Evolutionary conservation across 2,888 invertebrate species (phyloP).

Genomic region (Uloborus plumipes): DNA sequence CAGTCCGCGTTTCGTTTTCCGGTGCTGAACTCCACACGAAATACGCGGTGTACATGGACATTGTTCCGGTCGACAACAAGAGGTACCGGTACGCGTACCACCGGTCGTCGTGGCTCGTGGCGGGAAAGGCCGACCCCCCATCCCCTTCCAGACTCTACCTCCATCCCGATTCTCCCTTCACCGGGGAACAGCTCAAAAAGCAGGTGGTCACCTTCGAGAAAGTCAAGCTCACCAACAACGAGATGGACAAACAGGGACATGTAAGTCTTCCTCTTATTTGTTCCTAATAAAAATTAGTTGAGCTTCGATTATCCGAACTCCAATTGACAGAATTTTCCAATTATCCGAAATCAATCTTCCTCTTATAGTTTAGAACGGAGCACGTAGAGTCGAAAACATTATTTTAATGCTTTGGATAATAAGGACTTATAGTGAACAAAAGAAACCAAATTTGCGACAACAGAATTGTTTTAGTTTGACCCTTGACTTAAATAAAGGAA

Average conservation of each 20-base stretch:
- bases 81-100: constrained; percentile 75
- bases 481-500: too few relatives aligned
- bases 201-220: constrained; percentile 85
- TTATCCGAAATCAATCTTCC: too few relatives aligned
- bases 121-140: constrained; percentile 75
- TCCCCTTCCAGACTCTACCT: constrained; percentile 72
- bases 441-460: too few relatives aligned
- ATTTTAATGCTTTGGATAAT: too few relatives aligned
- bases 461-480: too few relatives aligned
- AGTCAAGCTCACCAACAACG: constrained; percentile 87
- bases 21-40: constrained; percentile 71
- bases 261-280: constrained; percentile 73
- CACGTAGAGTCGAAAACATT: too few relatives aligned
- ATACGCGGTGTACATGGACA: constrained; percentile 74
- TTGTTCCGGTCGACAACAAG: constrained; percentile 75
- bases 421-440: too few relatives aligned
- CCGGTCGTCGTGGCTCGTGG: constrained; percentile 75
- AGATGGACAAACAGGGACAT: constrained; percentile 83
- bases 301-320: too few relatives aligned
- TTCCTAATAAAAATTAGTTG: too few relatives aligned
- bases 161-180: constrained; percentile 75
- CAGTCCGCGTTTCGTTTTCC: constrained; percentile 73
- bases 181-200: constrained; percentile 73
- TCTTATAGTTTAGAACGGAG: too few relatives aligned
- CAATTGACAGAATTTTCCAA: too few relatives aligned